A percentile compares a stretch with the other conserved stretches of the same genome.
phyloP scores from a whole-genome alignment of 2,797 vertebrate species.

The Clarias platycephalus region DNA sequence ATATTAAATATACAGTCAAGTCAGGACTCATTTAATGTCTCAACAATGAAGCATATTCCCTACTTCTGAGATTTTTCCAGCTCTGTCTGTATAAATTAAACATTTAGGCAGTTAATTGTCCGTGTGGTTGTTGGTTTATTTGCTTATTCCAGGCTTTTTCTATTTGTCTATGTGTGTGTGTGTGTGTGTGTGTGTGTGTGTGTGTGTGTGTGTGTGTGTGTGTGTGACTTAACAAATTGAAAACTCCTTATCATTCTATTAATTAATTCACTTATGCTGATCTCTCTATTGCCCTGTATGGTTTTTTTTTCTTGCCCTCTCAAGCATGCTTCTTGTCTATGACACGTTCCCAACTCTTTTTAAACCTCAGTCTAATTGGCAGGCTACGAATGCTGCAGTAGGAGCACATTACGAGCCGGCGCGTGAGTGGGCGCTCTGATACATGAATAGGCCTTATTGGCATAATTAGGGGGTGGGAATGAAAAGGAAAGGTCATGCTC shows the following conservation, averaged over 20 bases:
- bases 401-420: constrained; percentile 29
- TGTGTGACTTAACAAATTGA: background rate
- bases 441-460: constrained; percentile 38
- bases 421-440: constrained; percentile 27
- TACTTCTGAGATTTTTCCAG: background rate
- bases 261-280: constrained; percentile 27
- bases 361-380: constrained; percentile 37
- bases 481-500: constrained; percentile 24
- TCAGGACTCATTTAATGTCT: background rate
- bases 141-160: background rate
- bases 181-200: no score
- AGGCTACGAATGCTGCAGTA: constrained; percentile 20
- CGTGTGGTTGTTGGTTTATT: background rate
- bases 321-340: background rate
- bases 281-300: background rate
- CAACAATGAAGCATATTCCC: background rate
- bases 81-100: background rate
- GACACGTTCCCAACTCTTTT: constrained; percentile 29
- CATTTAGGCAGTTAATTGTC: background rate
- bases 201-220: no score
- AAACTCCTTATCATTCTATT: constrained; percentile 3
- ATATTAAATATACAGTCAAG: background rate
- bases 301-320: background rate
- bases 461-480: constrained; percentile 35
- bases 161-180: background rate